These are phyloP conservation scores for Empis livida DNA, from an alignment of 2,888 invertebrate genomes.

Conservation along the genomic window DNA sequence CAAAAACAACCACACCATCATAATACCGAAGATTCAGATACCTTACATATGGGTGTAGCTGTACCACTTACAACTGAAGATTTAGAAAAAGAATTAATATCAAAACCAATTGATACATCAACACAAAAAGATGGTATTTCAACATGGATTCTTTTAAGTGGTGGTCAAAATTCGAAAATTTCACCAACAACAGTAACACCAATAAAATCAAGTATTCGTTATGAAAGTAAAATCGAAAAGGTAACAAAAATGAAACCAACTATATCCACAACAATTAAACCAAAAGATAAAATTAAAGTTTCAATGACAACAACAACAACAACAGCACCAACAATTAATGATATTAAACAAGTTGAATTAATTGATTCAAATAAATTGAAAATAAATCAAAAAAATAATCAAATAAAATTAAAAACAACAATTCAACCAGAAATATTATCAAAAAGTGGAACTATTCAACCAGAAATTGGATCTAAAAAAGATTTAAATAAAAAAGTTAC, in stretches of 20 bases:
- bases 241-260: conserved; percentile 10
- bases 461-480: conserved; percentile 4
- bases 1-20: background rate
- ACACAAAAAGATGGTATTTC: conserved; percentile 55
- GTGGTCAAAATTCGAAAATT: conserved; percentile 32
- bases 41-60: conserved; percentile 51
- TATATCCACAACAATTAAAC: conserved; percentile 19
- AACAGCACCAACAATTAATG: conserved; percentile 4
- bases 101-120: conserved; percentile 31
- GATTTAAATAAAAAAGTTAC: background rate
- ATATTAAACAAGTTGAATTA: conserved; percentile 15
- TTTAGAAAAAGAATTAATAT: conserved; percentile 38
- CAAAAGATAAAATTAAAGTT: conserved; percentile 17
- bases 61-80: conserved; percentile 52
- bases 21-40: conserved; percentile 13
- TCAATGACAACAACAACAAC: conserved; percentile 23
- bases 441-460: conserved; percentile 15
- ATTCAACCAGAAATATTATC: conserved; percentile 16
- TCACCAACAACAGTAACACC: conserved; percentile 18
- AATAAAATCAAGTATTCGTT: conserved; percentile 1
- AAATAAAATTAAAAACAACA: conserved; percentile 14
- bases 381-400: conserved; percentile 24
- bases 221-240: conserved; percentile 13
- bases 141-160: conserved; percentile 62
- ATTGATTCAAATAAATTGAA: conserved; percentile 9